These are phyloP conservation scores for Takifugu bimaculatus DNA, from an alignment of 2,113 vertebrate genomes.

Conservation along the genomic window DNA sequence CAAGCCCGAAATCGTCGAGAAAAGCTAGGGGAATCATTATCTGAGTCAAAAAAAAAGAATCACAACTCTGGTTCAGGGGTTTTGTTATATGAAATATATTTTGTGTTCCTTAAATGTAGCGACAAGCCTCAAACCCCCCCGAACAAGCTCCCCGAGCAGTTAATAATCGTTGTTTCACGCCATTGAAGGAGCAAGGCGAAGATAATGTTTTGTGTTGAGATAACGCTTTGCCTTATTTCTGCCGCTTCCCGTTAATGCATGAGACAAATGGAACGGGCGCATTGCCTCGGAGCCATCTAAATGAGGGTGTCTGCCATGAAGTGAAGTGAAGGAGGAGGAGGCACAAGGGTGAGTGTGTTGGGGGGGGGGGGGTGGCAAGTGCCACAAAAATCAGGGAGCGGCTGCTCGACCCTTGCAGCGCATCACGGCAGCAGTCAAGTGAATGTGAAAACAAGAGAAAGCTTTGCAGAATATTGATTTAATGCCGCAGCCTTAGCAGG, in stretches of 20 bases:
- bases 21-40: conserved; percentile 40
- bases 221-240: conserved; percentile 54
- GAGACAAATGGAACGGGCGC: conserved; percentile 57
- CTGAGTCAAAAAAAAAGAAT: conserved; percentile 8
- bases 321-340: conserved; percentile 54
- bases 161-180: conserved; percentile 63
- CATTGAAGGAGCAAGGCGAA: conserved; percentile 46
- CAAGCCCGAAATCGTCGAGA: conserved; percentile 23
- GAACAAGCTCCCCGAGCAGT: conserved; percentile 53
- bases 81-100: conserved; percentile 39
- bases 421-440: conserved; percentile 86
- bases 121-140: conserved; percentile 44
- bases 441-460: conserved; percentile 87
- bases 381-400: conserved; percentile 75
- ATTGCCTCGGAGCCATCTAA: conserved; percentile 63
- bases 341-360: conserved; percentile 17
- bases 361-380: conserved; percentile 52
- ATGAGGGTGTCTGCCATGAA: conserved; percentile 63
- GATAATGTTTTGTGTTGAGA: conserved; percentile 62
- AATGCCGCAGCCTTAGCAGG: conserved; percentile 85
- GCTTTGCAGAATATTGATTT: conserved; percentile 93
- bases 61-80: conserved; percentile 20
- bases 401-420: conserved; percentile 76
- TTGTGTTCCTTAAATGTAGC: conserved; percentile 51
- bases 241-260: conserved; percentile 52